These are phyloP conservation scores for Myrmophylax atrothorax DNA, from an alignment of 2,113 vertebrate genomes.

Conservation along the genomic window DNA sequence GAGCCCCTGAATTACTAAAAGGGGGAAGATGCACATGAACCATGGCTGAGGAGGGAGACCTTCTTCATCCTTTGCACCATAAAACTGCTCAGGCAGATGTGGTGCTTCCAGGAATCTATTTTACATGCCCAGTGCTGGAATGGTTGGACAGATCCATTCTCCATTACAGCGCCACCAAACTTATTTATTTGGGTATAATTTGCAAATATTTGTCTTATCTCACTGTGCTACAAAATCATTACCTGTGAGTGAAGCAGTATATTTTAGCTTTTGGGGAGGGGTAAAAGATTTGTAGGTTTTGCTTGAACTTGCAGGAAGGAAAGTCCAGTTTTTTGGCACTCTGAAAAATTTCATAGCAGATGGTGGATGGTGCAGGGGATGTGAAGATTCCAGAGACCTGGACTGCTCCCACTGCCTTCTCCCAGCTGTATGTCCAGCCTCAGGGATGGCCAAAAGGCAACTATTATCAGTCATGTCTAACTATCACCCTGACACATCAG, in stretches of 20 bases:
- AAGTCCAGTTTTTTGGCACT: not conserved
- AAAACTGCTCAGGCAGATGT: not conserved
- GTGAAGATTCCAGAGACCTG: not conserved
- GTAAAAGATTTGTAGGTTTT: not conserved
- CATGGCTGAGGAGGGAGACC: not conserved
- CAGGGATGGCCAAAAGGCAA: not conserved
- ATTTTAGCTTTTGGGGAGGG: not conserved
- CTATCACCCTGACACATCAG: not conserved
- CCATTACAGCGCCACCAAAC: not conserved
- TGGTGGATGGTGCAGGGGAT: not conserved
- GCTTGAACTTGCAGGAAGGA: not conserved
- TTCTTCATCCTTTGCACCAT: not conserved
- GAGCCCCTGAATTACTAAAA: not conserved
- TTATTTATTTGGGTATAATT: not conserved
- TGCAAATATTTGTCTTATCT: not conserved
- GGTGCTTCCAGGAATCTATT: not conserved
- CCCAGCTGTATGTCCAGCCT: not conserved
- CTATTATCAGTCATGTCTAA: not conserved
- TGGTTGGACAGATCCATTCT: not conserved
- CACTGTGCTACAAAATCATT: not conserved
- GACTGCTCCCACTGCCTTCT: not conserved
- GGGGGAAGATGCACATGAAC: not conserved
- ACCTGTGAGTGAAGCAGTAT: not conserved
- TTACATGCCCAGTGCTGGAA: not conserved
- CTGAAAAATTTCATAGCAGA: not conserved